A percentile compares a stretch with the other conserved stretches of the same genome.
phyloP scores from a whole-genome alignment of 2,113 vertebrate genomes.

The Neotragus pygmaeus region DNA sequence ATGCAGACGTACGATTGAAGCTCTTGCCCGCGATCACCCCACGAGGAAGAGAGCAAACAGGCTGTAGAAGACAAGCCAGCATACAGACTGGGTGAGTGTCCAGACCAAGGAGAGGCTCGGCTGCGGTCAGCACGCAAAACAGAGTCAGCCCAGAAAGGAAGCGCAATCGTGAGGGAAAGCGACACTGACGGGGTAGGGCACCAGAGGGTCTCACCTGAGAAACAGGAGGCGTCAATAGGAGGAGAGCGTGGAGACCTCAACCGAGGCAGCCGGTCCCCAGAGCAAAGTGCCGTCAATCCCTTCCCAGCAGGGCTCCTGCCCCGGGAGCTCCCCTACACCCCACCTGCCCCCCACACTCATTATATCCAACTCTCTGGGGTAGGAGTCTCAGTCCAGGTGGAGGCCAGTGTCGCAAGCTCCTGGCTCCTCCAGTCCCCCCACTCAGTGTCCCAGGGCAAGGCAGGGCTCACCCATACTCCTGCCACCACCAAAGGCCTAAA shows the following conservation, averaged over 20 bases:
- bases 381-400: neutral
- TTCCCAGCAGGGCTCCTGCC: neutral
- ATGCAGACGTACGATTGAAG: neutral
- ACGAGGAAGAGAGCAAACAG: neutral
- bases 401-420: neutral
- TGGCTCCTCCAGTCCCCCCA: neutral
- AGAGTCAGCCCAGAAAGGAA: neutral
- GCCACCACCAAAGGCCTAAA: neutral
- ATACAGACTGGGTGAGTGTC: neutral
- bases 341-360: neutral
- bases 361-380: neutral
- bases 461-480: neutral
- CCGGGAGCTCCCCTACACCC: neutral
- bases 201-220: neutral
- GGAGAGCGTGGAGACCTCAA: neutral
- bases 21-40: neutral
- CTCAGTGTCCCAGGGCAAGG: neutral
- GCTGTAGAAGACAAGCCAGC: neutral
- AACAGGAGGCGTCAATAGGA: accelerated
- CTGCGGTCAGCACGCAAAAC: accelerated
- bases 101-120: neutral
- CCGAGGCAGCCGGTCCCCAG: accelerated
- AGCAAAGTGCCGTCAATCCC: neutral
- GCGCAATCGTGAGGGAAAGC: neutral
- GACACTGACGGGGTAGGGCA: neutral